Evolutionary conservation across 1,140 invertebrate genomes (phyloP).

Genomic region (Drosophila ananassae): DNA sequence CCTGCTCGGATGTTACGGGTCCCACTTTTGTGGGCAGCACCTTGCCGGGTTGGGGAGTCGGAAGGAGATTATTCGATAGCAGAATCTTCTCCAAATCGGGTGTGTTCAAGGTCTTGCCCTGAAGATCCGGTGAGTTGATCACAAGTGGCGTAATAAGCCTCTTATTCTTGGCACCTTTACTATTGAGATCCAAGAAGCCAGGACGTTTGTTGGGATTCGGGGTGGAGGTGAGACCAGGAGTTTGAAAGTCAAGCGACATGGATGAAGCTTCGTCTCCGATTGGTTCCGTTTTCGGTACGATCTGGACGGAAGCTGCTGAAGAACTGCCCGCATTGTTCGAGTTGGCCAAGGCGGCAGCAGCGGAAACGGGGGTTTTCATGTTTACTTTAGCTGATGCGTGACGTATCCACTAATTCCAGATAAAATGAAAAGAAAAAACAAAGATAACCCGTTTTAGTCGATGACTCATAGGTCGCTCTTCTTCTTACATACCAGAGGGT

Average conservation of each 20-base stretch:
- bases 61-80: slow-evolving; percentile 61
- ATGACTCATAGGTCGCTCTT: slow-evolving; percentile 55
- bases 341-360: slow-evolving; percentile 44
- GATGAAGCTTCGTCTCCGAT: slow-evolving; percentile 52
- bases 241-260: slow-evolving; percentile 63
- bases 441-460: slow-evolving; percentile 64
- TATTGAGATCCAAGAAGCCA: slow-evolving; percentile 75
- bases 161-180: slow-evolving; percentile 66
- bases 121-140: slow-evolving; percentile 74
- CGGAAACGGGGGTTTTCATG: slow-evolving; percentile 72
- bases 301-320: slow-evolving; percentile 29
- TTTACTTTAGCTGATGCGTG: slow-evolving; percentile 34
- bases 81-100: slow-evolving; percentile 77
- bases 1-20: slow-evolving; percentile 88
- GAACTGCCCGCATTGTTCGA: slow-evolving; percentile 33
- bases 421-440: slow-evolving; percentile 17
- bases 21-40: slow-evolving; percentile 75
- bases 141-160: slow-evolving; percentile 52
- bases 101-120: slow-evolving; percentile 69
- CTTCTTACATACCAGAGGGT: slow-evolving; percentile 41
- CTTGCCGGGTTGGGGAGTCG: slow-evolving; percentile 73
- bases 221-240: slow-evolving; percentile 53
- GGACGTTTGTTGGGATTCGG: slow-evolving; percentile 68
- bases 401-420: slow-evolving; percentile 55
- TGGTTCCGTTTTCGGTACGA: slow-evolving; percentile 71